Percentiles rank a stretch among this genome's conserved stretches.
These are phyloP conservation scores for Girardinichthys multiradiatus DNA, from an alignment of 2,113 vertebrate genomes.

Conservation along the genomic window DNA sequence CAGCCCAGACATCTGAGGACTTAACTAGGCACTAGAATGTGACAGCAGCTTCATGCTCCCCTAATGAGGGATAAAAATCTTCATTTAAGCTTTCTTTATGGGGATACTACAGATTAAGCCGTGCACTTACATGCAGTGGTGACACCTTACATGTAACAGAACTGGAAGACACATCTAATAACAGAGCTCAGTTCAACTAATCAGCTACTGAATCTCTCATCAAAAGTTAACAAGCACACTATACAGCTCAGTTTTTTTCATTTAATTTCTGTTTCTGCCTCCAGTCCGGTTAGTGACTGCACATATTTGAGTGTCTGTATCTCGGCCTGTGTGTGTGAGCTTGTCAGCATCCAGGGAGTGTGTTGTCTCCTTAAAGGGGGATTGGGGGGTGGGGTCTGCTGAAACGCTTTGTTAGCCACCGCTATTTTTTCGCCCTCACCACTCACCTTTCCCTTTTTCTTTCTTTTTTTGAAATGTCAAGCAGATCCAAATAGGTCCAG, in stretches of 20 bases:
- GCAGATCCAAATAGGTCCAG: slow-evolving; percentile 67
- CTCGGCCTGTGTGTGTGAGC: slow-evolving; percentile 3
- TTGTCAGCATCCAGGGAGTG: slow-evolving; percentile 36
- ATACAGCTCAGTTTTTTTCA: background rate
- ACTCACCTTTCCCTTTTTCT: slow-evolving; percentile 39
- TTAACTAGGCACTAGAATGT: slow-evolving; percentile 58
- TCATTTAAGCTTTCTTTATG: slow-evolving; percentile 38
- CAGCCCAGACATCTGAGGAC: slow-evolving; percentile 54
- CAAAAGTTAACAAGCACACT: slow-evolving; percentile 5
- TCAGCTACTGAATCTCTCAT: slow-evolving; percentile 15
- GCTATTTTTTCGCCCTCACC: slow-evolving; percentile 61
- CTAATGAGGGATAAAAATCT: slow-evolving; percentile 49
- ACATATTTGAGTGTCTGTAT: background rate
- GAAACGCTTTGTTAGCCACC: slow-evolving; percentile 63
- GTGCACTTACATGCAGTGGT: slow-evolving; percentile 26
- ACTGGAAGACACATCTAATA: slow-evolving; percentile 25
- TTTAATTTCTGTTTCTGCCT: slow-evolving; percentile 10
- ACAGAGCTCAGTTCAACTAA: slow-evolving; percentile 16
- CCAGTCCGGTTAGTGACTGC: background rate
- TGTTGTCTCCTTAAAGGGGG: slow-evolving; percentile 19
- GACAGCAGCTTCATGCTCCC: slow-evolving; percentile 38
- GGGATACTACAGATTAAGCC: slow-evolving; percentile 15
- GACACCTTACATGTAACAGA: slow-evolving; percentile 22
- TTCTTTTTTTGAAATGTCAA: slow-evolving; percentile 77
- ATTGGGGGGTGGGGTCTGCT: slow-evolving; percentile 24